phyloP scores from a whole-genome alignment of 2,888 invertebrate species.

The Lordiphosa andalusiaca region DNA sequence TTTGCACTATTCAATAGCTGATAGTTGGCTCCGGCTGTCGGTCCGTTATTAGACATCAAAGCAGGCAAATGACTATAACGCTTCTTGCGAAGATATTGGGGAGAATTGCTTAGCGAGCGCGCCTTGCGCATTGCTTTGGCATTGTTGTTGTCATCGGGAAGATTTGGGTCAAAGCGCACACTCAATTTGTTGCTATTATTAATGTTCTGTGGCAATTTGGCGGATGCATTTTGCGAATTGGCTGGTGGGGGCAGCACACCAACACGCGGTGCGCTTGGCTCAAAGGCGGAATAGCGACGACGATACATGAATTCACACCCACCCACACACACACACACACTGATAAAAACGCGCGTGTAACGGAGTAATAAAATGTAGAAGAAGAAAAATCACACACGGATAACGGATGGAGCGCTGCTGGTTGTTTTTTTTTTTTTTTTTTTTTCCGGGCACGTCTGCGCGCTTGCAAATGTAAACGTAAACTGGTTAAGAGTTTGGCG shows the following conservation, averaged over 20 bases:
- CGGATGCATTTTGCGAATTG: slow-evolving; percentile 20
- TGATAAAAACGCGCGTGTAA: slow-evolving; percentile 36
- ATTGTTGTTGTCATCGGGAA: slow-evolving; percentile 50
- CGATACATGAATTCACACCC: slow-evolving; percentile 70
- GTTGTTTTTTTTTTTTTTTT: slow-evolving; percentile 21
- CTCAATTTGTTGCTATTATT: slow-evolving; percentile 47
- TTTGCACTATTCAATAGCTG: slow-evolving; percentile 62
- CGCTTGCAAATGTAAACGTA: slow-evolving; percentile 63
- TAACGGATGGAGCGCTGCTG: slow-evolving; percentile 19
- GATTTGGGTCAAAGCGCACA: slow-evolving; percentile 68
- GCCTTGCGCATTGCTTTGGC: slow-evolving; percentile 65
- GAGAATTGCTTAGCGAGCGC: slow-evolving; percentile 79
- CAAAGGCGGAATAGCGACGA: slow-evolving; percentile 79
- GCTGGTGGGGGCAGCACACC: slow-evolving; percentile 66
- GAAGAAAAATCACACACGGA: slow-evolving; percentile 18
- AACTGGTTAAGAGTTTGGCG: slow-evolving; percentile 66
- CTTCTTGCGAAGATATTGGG: slow-evolving; percentile 72
- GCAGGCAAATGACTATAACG: slow-evolving; percentile 68
- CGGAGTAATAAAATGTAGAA: slow-evolving; percentile 37
- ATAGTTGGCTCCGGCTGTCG: slow-evolving; percentile 57
- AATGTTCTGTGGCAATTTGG: slow-evolving; percentile 35
- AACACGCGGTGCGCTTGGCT: slow-evolving; percentile 73
- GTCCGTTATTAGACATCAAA: slow-evolving; percentile 56
- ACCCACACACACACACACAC: slow-evolving; percentile 29
- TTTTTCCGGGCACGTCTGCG: slow-evolving; percentile 62